Evolutionary conservation across 2,797 vertebrate genomes (phyloP), one percentile per base, ranked within the genome.

Genomic region (Coregonus suidteri): DNA sequence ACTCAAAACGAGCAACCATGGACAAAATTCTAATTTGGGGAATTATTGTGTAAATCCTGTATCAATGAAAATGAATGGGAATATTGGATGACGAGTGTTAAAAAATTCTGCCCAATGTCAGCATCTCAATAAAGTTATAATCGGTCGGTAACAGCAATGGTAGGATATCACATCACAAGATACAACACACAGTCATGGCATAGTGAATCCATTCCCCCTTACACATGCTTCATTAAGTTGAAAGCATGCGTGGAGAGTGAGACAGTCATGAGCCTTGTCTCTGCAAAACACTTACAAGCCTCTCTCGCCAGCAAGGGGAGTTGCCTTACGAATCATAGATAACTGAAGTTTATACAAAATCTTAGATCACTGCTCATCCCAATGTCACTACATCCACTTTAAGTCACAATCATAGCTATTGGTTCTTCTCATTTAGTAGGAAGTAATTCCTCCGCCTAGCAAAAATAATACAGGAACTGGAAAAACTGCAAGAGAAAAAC

Each of bases 241-340:
- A 71, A 75, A 66, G 73, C 64, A 80, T 75, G 81, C 62, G 25
- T 25, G 25, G 13, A 79, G 59, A 79, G 77, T 1, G 25, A 73
- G 31, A 56, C 30, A 35, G 30, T n/a, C 3, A 34, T 62, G 15
- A 34, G 54, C 25, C 53, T 25, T 0, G 37, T 47, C 6, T 67
- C 35, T 3, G 37, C 53, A 6, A 67, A 15, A 41, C 34, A 66
- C 25, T 74, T 41, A 52, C 13, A 73, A 47, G 73, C 64, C 13
- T 31, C 41, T 47, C 41, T 47, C 41, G 41, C 15, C 7, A 64
- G n/a, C 81, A 71, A 3, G 34, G 52, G 35, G 54, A 56, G 47
- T 65, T 7, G 30, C 14, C 56, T 34, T 52, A 56, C 69, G 52
- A 74, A 69, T 31, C 31, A 73, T 9, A 4, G 16, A 73, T 34